These are phyloP conservation scores for Atherinosoma microstoma DNA, from an alignment of 2,797 vertebrate species.

Conservation along the genomic window DNA sequence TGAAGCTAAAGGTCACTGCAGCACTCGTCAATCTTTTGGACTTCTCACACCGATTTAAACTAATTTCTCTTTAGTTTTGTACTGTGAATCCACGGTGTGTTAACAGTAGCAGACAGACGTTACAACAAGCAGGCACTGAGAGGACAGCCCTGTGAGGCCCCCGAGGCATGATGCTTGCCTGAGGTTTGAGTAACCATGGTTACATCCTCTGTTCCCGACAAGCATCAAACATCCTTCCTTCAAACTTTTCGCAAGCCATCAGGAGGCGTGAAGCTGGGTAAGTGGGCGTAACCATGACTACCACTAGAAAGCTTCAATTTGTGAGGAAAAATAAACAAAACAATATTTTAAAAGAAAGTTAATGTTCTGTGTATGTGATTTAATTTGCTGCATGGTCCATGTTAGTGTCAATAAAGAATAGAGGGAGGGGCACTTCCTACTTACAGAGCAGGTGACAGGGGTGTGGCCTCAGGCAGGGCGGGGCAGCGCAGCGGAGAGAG, in stretches of 20 bases:
- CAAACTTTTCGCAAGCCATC: conserved; percentile 25
- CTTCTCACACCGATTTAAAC: not conserved
- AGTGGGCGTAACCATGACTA: conserved; percentile 51
- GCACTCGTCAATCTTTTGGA: not conserved
- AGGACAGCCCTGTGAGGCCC: conserved; percentile 82
- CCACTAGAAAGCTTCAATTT: conserved; percentile 63
- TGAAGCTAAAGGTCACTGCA: not conserved
- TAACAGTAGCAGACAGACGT: conserved; percentile 67
- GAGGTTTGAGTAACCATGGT: conserved; percentile 61
- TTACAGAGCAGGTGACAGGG: conserved; percentile 97
- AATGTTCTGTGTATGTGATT: conserved; percentile 46
- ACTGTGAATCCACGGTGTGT: conserved; percentile 71
- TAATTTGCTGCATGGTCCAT: conserved; percentile 65
- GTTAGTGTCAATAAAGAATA: conserved; percentile 81
- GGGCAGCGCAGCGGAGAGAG: conserved; percentile 73
- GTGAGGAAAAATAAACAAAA: conserved; percentile 51
- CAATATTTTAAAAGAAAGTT: conserved; percentile 50
- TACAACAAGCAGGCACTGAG: conserved; percentile 74
- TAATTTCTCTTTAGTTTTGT: conserved; percentile 10
- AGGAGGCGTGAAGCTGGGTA: conserved; percentile 7
- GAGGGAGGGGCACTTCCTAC: conserved; percentile 94
- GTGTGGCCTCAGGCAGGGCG: conserved; percentile 94
- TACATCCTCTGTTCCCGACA: conserved; percentile 36
- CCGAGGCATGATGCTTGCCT: conserved; percentile 47
- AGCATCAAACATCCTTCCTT: conserved; percentile 18